Base-by-base conservation (phyloP, 2,113 vertebrate genomes). In the Cephalopterus ornatus region DNA sequence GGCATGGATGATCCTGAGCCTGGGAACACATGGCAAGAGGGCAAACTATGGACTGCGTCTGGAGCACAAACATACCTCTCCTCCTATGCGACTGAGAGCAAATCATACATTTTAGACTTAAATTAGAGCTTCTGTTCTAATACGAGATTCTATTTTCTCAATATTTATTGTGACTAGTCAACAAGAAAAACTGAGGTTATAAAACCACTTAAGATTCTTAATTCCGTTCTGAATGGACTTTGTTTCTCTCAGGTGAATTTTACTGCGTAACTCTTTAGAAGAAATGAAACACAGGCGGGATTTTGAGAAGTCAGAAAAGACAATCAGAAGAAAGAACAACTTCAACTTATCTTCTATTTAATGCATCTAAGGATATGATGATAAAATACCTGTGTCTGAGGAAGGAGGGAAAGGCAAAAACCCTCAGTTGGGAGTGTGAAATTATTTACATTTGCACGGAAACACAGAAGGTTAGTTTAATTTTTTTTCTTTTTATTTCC, bases 1-100 rank as follows among this genome's bases (percentile, higher is more conserved):
- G 68, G 98, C 98, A 27, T 99, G 98, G 95, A 99, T 98, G 72
- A 98, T 99, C 96, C 98, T 98, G 67, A 99, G 97, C 96, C 99
- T 99, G 97, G 78, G 83, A 96, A 96, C 56, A 96, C 58, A 97
- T 0, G 28, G 94, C 27, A 96, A 85, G n/a, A 42, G 37, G 46
- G 53, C 44, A 75, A 63, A 74, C 78, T 80, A 93, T 1, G 9
- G 50, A 68, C 24, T 13, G 28, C 6, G 10, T 46, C 56, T 70
- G 32, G 11, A 75, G 35, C 20, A 33, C 9, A 59, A 46, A 66
- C 11, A 21, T 12, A 66, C 7, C 35, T 63, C 56, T 84, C 47
- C 32, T 89, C n/a, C 62, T 59, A 18, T 2, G 27, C 27, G 37
- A 76, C 0, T 39, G 52, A 44, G 72, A 91, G 62, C 10, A 59